Conservation (phyloP, 2,113 vertebrate species). For the Osmerus eperlanus region DNA sequence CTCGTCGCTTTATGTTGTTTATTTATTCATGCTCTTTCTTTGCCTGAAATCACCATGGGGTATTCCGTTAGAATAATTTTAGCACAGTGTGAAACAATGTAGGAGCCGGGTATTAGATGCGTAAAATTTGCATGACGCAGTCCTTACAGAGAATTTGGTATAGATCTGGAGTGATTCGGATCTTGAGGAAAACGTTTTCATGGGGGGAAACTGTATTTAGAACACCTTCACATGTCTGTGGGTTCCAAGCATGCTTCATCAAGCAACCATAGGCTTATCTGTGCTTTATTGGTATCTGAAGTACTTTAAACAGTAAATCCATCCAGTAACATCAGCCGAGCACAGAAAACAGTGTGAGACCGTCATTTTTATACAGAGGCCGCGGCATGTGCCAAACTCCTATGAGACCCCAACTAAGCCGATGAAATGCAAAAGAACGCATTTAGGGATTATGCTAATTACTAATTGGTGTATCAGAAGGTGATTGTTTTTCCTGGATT, state of each 20-base stretch:
- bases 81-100: conserved; percentile 61
- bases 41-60: conserved; percentile 63
- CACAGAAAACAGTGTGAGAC: conserved; percentile 10
- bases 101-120: conserved; percentile 52
- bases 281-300: not conserved
- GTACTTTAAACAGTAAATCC: too few species aligned
- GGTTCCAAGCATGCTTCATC: conserved; percentile 23
- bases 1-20: conserved; percentile 70
- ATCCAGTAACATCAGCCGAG: too few species aligned
- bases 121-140: conserved; percentile 45
- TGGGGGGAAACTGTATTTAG: conserved; percentile 20
- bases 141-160: conserved; percentile 25
- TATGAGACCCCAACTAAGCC: conserved; percentile 52
- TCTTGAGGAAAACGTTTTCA: conserved; percentile 19
- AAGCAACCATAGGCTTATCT: conserved; percentile 14
- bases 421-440: conserved; percentile 49
- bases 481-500: conserved; percentile 60
- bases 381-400: conserved; percentile 51
- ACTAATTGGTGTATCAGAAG: conserved; percentile 59
- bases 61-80: conserved; percentile 62
- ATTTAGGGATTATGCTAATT: conserved; percentile 71
- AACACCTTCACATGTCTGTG: conserved; percentile 16
- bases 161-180: not conserved
- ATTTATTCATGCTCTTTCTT: conserved; percentile 68
- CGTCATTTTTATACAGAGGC: conserved; percentile 43